Evolutionary conservation across 2,113 vertebrate species (phyloP).

Genomic region (Lepus europaeus): DNA sequence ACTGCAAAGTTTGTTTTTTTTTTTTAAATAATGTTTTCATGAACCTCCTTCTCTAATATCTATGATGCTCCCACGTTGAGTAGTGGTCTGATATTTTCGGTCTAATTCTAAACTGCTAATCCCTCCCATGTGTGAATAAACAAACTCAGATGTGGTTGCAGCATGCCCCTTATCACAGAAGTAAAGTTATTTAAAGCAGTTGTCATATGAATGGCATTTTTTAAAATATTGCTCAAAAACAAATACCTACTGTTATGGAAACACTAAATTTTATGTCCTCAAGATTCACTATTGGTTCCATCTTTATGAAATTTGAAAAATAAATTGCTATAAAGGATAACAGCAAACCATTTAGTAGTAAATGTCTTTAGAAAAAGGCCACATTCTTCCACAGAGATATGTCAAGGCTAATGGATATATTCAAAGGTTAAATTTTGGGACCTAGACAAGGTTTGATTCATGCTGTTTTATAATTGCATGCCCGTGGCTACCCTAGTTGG

Average conservation of each 20-base stretch:
- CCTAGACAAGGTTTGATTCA: constrained; percentile 60
- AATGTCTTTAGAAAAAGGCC: constrained; percentile 57
- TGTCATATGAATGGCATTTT: constrained; percentile 26
- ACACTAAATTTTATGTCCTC: constrained; percentile 57
- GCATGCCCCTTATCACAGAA: neutral
- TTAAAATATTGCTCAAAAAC: constrained; percentile 39
- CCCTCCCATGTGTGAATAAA: constrained; percentile 24
- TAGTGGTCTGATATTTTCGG: constrained; percentile 8
- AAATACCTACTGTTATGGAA: constrained; percentile 39
- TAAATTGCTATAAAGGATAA: constrained; percentile 15
- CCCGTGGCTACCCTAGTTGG: constrained; percentile 62
- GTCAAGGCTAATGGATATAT: constrained; percentile 59
- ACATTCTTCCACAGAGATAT: neutral
- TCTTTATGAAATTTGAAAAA: constrained; percentile 54
- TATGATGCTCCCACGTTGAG: neutral
- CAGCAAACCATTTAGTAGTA: neutral
- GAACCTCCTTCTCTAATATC: neutral
- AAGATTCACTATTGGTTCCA: constrained; percentile 23
- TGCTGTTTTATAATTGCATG: constrained; percentile 71
- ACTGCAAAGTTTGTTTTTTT: neutral
- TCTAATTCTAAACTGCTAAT: constrained; percentile 42
- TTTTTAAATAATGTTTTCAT: neutral
- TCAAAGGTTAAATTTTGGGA: constrained; percentile 68
- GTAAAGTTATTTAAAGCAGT: constrained; percentile 39
- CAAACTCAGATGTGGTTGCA: constrained; percentile 38